Evolutionary conservation across 2,797 vertebrate species (phyloP), one percentile per base, ranked within the genome.

Genomic region (Ctenochaetus hawaiiensis): DNA sequence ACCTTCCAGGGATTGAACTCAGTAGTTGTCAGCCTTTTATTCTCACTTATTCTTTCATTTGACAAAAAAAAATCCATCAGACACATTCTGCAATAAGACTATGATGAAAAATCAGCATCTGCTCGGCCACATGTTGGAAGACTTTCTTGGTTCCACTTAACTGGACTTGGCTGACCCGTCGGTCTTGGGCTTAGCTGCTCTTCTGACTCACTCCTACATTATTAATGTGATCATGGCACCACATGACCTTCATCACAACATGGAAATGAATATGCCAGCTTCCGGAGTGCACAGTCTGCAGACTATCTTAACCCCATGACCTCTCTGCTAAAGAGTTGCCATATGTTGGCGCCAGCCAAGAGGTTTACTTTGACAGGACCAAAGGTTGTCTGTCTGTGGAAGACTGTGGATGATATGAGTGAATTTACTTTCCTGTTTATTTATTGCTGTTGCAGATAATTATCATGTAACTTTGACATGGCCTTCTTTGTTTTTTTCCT

Each of bases 141-240:
- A 30, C 20, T 12, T 65, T n/a, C 45, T 61, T 76, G 12, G 34
- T 78, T 84, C 62, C 67, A 67, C 52, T 70, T 64, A 67, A 81
- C 34, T 8, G 16, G 63, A 59, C 44, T 73, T 72, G 34, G 37
- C 63, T 77, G 77, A 70, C 70, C 70, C 62, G 56, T 66, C 69
- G 43, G 51, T 74, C 63, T 62, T 45, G 57, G 45, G 54, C 47
- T 78, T 68, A 71, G 62, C 63, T 77, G 59, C 67, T 83, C 60
- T 52, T 75, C 58, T 84, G 75, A 83, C 72, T 90, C 68, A 86
- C 58, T 81, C 57, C 58, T 82, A 41, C 72, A 88, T 90, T 84
- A 88, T 83, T 83, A 88, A 86, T 82, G 53, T 48, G 70, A 88
- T 83, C 89, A 87, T 82, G 41, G 60, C 74, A 75, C 69, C 58